These are phyloP conservation scores for Trochalopteron elliotii DNA, from an alignment of 2,113 vertebrate species.

Conservation along the genomic window DNA sequence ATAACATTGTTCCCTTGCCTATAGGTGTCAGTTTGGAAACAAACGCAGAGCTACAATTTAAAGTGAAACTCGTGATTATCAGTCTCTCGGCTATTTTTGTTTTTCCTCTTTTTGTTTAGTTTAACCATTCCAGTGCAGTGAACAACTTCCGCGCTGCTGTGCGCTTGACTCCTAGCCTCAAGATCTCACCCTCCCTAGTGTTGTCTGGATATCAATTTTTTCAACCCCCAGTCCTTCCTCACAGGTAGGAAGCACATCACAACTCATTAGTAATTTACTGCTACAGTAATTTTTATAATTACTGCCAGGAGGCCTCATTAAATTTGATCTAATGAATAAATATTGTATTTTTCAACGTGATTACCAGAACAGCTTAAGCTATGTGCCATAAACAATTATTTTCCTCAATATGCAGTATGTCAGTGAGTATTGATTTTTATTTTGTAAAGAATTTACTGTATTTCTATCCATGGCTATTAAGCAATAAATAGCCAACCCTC, in stretches of 20 bases:
- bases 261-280: constrained; percentile 99
- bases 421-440: constrained; percentile 95
- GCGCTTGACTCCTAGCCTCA: constrained; percentile 84
- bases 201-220: constrained; percentile 92
- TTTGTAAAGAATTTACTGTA: constrained; percentile 74
- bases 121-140: constrained; percentile 76
- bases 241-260: constrained; percentile 92
- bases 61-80: background rate
- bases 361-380: constrained; percentile 99
- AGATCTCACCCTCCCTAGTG: constrained; percentile 84
- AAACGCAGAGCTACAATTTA: background rate
- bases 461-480: constrained; percentile 60
- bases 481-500: constrained; percentile 54
- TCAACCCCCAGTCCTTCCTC: constrained; percentile 95
- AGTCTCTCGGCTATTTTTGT: background rate
- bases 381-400: constrained; percentile 99
- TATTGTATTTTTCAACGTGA: constrained; percentile 99
- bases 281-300: constrained; percentile 99
- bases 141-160: constrained; percentile 75
- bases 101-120: background rate
- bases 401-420: constrained; percentile 96
- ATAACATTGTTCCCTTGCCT: constrained; percentile 11
- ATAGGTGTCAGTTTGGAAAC: background rate
- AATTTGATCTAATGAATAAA: constrained; percentile 99
- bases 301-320: constrained; percentile 99